Conservation (phyloP, 2,113 vertebrate species). For the Okapia johnstoni region DNA sequence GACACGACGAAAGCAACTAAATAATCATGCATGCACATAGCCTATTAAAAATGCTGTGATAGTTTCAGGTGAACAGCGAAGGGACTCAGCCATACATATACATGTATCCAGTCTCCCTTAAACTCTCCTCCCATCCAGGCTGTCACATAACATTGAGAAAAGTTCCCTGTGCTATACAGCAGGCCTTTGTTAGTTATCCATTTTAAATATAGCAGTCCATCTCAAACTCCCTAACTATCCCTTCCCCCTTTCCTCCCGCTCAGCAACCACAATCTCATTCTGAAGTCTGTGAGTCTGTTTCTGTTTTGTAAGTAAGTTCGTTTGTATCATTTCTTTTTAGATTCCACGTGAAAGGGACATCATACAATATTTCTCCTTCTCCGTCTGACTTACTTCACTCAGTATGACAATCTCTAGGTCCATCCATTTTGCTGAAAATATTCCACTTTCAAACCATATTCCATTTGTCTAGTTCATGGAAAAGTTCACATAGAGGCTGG, state of each 20-base stretch:
- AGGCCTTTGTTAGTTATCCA: not conserved
- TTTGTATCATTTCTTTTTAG: not conserved
- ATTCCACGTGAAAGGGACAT: not conserved
- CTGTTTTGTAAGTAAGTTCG: not conserved
- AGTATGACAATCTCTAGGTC: not conserved
- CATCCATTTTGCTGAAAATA: not conserved
- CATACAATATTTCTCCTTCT: not conserved
- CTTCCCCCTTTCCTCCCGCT: not conserved
- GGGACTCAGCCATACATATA: not conserved
- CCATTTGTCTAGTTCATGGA: not conserved
- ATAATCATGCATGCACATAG: not conserved
- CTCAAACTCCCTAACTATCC: not conserved
- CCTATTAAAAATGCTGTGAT: not conserved
- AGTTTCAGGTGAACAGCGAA: not conserved
- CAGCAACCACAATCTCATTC: not conserved
- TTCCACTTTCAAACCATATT: not conserved
- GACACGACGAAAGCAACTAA: not conserved
- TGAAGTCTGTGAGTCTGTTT: not conserved
- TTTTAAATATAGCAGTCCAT: not conserved
- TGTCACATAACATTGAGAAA: not conserved
- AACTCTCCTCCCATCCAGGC: not conserved
- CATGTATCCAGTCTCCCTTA: not conserved
- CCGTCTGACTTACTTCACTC: not conserved
- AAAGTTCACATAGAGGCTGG: not conserved
- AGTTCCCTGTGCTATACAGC: not conserved